Evolutionary conservation across 1,140 invertebrate species (phyloP).

Genomic region (Drosophila arawakana): DNA sequence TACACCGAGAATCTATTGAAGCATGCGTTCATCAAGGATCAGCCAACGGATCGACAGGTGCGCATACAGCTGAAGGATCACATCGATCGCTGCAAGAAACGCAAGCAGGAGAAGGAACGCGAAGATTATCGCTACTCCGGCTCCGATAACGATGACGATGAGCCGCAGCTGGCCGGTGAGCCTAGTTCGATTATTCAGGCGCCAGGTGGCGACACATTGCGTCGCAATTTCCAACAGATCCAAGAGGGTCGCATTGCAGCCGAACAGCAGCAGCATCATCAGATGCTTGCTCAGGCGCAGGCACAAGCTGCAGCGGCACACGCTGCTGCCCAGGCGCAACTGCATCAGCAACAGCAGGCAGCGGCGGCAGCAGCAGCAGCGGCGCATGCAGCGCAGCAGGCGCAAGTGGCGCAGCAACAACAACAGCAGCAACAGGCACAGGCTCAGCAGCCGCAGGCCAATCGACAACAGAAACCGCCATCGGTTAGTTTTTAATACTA

Average conservation of each 20-base stretch:
- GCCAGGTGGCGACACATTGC: constrained; percentile 94
- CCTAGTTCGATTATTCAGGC: constrained; percentile 95
- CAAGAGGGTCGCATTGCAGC: constrained; percentile 92
- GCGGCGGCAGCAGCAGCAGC: constrained; percentile 76
- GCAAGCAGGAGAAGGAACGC: constrained; percentile 95
- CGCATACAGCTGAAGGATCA: constrained; percentile 99
- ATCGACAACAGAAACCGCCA: constrained; percentile 84
- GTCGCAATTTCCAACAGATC: constrained; percentile 98
- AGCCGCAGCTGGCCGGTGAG: constrained; percentile 92
- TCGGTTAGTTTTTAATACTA: constrained; percentile 54
- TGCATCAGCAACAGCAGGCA: constrained; percentile 63
- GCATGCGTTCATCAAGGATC: constrained; percentile 98
- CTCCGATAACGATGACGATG: constrained; percentile 95
- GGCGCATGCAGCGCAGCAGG: constrained; percentile 84
- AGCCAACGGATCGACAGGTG: constrained; percentile 98
- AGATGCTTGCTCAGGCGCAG: constrained; percentile 72
- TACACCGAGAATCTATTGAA: constrained; percentile 99
- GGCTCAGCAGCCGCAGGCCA: constrained; percentile 83
- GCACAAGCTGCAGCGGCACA: constrained; percentile 84
- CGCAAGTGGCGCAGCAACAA: constrained; percentile 64
- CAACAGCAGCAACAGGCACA: constrained; percentile 78
- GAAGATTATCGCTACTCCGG: constrained; percentile 94
- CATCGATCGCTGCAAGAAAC: constrained; percentile 98
- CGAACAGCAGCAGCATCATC: constrained; percentile 82
- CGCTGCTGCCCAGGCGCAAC: constrained; percentile 80